Evolutionary conservation across 2,113 vertebrate species (phyloP).

Genomic region (Laticauda laticaudata): DNA sequence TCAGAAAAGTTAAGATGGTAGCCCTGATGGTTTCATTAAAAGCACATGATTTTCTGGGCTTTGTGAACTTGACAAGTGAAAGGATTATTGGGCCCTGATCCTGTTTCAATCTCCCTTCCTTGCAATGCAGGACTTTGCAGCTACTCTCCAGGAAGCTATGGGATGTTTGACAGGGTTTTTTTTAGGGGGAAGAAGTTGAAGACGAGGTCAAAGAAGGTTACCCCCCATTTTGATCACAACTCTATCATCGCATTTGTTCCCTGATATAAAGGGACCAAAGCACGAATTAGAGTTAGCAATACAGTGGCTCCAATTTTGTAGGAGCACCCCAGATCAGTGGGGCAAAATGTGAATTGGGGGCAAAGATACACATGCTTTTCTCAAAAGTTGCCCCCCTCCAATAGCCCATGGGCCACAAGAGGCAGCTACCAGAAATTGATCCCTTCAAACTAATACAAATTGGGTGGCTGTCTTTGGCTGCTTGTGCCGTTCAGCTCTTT

Average conservation of each 20-base stretch:
- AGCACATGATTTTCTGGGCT: background rate
- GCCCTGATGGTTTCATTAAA: background rate
- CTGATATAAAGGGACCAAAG: background rate
- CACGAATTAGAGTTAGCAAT: background rate
- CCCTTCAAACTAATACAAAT: background rate
- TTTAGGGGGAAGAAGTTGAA: background rate
- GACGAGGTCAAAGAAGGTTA: background rate
- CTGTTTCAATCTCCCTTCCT: background rate
- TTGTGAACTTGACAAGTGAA: background rate
- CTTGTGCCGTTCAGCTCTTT: background rate
- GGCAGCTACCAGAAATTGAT: background rate
- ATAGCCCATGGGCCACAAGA: background rate
- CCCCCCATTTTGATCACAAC: background rate
- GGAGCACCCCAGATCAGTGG: background rate
- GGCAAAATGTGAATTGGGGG: background rate
- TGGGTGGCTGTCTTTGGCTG: background rate
- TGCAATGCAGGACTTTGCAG: background rate
- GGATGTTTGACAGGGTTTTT: background rate
- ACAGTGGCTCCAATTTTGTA: background rate
- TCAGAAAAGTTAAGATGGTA: background rate
- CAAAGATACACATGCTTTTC: background rate
- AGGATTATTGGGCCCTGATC: constrained; percentile 15
- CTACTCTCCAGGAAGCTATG: background rate
- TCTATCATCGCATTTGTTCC: background rate
- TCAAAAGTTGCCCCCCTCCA: background rate